These are phyloP conservation scores for Pseudanteris insignis DNA, from an alignment of 2,888 invertebrate genomes.

Conservation along the genomic window DNA sequence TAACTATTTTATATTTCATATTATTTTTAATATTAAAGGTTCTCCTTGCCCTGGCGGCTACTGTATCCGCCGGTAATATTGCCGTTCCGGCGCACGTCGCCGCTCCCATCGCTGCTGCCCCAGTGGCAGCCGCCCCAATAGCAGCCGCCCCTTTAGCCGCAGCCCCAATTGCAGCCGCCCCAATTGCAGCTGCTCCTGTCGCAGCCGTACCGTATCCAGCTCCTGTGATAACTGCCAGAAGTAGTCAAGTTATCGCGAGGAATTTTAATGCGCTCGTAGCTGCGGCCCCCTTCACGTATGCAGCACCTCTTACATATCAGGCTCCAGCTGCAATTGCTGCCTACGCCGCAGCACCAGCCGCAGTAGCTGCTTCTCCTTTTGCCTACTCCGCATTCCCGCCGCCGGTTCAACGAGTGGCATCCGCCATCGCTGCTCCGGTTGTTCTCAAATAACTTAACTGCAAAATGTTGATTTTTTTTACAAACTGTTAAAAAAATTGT, in stretches of 20 bases:
- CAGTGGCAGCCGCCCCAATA: slow-evolving; percentile 60
- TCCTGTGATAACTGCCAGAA: slow-evolving; percentile 73
- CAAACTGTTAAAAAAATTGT: slow-evolving; percentile 1
- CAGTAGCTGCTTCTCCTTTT: slow-evolving; percentile 50
- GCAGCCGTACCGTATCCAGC: slow-evolving; percentile 59
- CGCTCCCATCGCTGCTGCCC: slow-evolving; percentile 54
- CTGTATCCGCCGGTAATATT: slow-evolving; percentile 60
- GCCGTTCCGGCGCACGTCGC: slow-evolving; percentile 53
- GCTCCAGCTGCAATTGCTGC: slow-evolving; percentile 57
- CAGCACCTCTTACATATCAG: slow-evolving; percentile 68
- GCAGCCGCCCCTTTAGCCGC: slow-evolving; percentile 54
- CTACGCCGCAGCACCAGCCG: slow-evolving; percentile 49
- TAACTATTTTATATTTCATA: background rate
- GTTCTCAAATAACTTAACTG: slow-evolving; percentile 53
- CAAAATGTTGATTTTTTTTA: no score
- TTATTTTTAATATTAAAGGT: slow-evolving; percentile 41
- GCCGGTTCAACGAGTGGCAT: slow-evolving; percentile 27
- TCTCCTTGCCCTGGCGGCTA: slow-evolving; percentile 64
- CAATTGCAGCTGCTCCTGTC: slow-evolving; percentile 49
- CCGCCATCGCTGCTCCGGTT: slow-evolving; percentile 54
- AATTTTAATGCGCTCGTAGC: slow-evolving; percentile 71
- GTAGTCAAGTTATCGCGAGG: slow-evolving; percentile 73
- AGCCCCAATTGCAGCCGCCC: slow-evolving; percentile 50
- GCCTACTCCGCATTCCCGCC: slow-evolving; percentile 53
- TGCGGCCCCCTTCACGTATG: slow-evolving; percentile 67